Evolutionary conservation across 2,113 vertebrate species (phyloP).

Genomic region (Dipodomys merriami): DNA sequence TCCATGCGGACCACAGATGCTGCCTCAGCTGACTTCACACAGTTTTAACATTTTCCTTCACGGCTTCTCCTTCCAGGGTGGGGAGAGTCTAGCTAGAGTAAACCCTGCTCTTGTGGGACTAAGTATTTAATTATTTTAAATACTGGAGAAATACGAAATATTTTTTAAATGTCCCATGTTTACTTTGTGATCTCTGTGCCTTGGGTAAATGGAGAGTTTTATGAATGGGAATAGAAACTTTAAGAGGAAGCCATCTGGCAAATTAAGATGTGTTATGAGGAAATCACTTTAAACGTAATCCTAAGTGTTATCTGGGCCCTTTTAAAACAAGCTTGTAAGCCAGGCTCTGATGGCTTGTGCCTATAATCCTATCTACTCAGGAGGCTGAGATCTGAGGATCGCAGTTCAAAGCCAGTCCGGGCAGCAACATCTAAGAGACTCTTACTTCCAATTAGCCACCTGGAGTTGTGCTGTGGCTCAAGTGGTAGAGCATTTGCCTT

Average conservation of each 20-base stretch:
- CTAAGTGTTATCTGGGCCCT: not conserved
- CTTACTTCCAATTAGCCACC: too few species aligned
- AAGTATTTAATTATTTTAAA: not conserved
- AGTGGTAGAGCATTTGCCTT: too few species aligned
- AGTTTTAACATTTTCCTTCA: rapidly evolving
- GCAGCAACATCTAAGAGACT: too few species aligned
- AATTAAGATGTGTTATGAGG: not conserved
- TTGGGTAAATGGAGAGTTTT: not conserved
- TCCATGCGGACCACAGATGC: too few species aligned
- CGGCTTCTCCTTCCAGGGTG: not conserved
- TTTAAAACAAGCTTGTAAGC: not conserved
- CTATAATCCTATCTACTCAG: too few species aligned
- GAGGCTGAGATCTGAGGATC: too few species aligned
- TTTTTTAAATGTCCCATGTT: not conserved
- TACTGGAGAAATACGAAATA: not conserved
- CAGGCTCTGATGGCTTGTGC: too few species aligned
- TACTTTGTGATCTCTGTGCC: not conserved
- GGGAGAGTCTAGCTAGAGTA: not conserved
- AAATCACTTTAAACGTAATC: not conserved
- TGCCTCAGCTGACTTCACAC: not conserved
- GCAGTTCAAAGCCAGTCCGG: too few species aligned
- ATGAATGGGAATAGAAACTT: slow-evolving; percentile 18
- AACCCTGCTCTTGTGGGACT: not conserved
- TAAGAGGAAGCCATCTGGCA: not conserved
- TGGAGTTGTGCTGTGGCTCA: too few species aligned